Evolutionary conservation across 1,140 invertebrate species (phyloP).

Genomic region (Bombus vancouverensis): DNA sequence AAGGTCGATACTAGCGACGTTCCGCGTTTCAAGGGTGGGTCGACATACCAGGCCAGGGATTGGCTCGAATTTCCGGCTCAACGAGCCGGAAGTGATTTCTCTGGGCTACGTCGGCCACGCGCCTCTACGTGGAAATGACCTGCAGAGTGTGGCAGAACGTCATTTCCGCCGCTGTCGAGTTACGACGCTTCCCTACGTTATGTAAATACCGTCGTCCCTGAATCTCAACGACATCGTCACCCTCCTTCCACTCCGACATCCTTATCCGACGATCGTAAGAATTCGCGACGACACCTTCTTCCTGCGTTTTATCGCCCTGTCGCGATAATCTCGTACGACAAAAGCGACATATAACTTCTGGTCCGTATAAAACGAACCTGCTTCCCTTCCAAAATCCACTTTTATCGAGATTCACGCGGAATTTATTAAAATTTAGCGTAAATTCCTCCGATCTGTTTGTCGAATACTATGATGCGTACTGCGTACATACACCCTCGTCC

Average conservation of each 20-base stretch:
- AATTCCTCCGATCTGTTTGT: no score
- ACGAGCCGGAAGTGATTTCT: slow-evolving; percentile 71
- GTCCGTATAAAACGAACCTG: neutral
- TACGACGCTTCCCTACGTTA: slow-evolving; percentile 58
- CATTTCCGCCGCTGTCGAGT: slow-evolving; percentile 66
- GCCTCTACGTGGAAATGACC: slow-evolving; percentile 69
- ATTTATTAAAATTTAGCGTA: neutral
- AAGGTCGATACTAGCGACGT: slow-evolving; percentile 37
- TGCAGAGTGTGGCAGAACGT: slow-evolving; percentile 61
- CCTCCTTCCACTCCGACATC: neutral
- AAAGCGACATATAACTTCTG: neutral
- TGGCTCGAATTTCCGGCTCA: slow-evolving; percentile 71
- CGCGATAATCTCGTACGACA: neutral
- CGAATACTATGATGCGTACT: neutral
- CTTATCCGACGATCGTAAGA: slow-evolving; percentile 23
- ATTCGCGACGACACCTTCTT: slow-evolving; percentile 19
- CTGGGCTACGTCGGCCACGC: slow-evolving; percentile 57
- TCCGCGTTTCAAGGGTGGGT: slow-evolving; percentile 39
- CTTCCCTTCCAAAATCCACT: neutral
- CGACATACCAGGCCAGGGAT: slow-evolving; percentile 56
- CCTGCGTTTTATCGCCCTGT: slow-evolving; percentile 26
- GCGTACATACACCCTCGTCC: no score
- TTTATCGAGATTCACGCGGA: neutral
- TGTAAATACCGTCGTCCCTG: slow-evolving; percentile 51
- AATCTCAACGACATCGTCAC: slow-evolving; percentile 3